These are phyloP conservation scores for Opisthocomus hoazin DNA, from an alignment of 2,113 vertebrate species.

Conservation along the genomic window DNA sequence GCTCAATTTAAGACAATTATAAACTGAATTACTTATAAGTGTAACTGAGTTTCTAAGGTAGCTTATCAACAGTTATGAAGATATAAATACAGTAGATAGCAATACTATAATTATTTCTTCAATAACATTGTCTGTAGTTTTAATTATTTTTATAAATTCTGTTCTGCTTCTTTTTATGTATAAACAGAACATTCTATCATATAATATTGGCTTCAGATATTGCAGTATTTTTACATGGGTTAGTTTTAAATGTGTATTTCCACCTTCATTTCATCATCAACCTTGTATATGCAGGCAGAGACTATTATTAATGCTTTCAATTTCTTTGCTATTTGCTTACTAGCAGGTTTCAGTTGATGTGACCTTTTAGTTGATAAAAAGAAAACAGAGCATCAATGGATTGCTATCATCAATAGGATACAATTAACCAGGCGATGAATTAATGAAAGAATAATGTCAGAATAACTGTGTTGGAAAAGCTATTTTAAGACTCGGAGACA, in stretches of 20 bases:
- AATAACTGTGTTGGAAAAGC: slow-evolving; percentile 37
- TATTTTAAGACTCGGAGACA: slow-evolving; percentile 61
- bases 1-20: neutral
- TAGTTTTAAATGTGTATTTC: slow-evolving; percentile 32
- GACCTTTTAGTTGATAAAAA: slow-evolving; percentile 65
- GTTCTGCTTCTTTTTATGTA: neutral
- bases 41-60: neutral
- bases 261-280: slow-evolving; percentile 17
- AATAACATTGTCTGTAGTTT: neutral
- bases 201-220: neutral
- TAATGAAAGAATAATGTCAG: slow-evolving; percentile 67
- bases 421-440: slow-evolving; percentile 62
- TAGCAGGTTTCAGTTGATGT: slow-evolving; percentile 50
- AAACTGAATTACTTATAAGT: neutral
- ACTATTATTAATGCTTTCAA: slow-evolving; percentile 48
- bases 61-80: neutral
- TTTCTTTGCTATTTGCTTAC: slow-evolving; percentile 67
- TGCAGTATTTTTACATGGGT: slow-evolving; percentile 14
- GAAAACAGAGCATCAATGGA: slow-evolving; percentile 55
- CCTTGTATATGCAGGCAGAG: neutral
- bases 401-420: slow-evolving; percentile 57
- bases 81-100: neutral
- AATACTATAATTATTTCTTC: neutral
- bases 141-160: neutral
- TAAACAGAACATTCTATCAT: neutral